A percentile compares a stretch with the other conserved stretches of the same genome.
These are phyloP conservation scores for Archivesica marissinica DNA, from an alignment of 1,140 invertebrate genomes.

Conservation along the genomic window DNA sequence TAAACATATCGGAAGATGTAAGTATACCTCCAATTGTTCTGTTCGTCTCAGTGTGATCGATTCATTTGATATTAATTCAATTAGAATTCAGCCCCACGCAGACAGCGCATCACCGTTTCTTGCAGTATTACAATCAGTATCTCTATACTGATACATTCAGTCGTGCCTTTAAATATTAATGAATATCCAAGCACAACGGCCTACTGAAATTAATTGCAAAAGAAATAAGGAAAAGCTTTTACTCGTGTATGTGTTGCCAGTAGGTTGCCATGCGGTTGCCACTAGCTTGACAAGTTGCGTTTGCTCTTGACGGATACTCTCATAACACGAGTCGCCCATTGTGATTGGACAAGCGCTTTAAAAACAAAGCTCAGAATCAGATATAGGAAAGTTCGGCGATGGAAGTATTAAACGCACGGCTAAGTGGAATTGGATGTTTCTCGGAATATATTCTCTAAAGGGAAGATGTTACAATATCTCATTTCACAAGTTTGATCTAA, in stretches of 20 bases:
- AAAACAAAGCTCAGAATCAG: background rate
- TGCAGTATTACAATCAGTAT: background rate
- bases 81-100: constrained; percentile 15
- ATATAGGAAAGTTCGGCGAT: background rate
- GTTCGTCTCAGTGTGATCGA: background rate
- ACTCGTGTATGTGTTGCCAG: background rate
- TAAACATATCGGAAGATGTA: background rate
- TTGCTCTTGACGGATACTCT: background rate
- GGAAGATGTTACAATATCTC: no score
- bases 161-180: constrained; percentile 10
- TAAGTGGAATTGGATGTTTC: background rate
- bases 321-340: background rate
- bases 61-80: constrained; percentile 13
- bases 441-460: background rate
- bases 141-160: background rate
- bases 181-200: background rate
- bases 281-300: no score
- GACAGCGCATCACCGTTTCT: background rate
- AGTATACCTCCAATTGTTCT: background rate
- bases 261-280: background rate
- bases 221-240: constrained; percentile 3
- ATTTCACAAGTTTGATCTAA: no score
- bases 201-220: background rate
- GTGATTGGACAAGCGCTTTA: constrained; percentile 1
- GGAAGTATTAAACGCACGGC: background rate